phyloP scores from a whole-genome alignment of 2,113 vertebrate genomes.

The Puntigrus tetrazona region DNA sequence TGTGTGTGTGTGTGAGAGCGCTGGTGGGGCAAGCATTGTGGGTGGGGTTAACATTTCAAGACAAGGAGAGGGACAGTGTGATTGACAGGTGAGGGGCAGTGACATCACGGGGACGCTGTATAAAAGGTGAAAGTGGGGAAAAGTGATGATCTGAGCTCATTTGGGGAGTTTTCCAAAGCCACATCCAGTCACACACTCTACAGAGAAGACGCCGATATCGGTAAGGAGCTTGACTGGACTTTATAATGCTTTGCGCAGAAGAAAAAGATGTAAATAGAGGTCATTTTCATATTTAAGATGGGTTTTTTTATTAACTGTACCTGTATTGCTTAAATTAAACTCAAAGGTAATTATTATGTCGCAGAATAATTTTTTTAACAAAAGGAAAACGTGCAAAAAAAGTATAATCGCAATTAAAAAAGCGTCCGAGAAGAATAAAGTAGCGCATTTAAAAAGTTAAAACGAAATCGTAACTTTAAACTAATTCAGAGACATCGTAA shows the following conservation, averaged over 20 bases:
- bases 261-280: too few relatives aligned
- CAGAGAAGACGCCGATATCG: background rate
- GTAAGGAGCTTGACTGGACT: background rate
- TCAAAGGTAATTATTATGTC: too few relatives aligned
- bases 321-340: background rate
- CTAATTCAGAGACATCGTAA: too few relatives aligned
- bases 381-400: background rate
- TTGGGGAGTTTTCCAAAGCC: conserved; percentile 47
- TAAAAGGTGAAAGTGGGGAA: conserved; percentile 66
- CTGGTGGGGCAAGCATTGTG: conserved; percentile 41
- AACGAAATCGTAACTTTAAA: too few relatives aligned
- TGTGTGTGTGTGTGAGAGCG: conserved; percentile 3
- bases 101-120: conserved; percentile 56
- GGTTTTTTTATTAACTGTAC: background rate
- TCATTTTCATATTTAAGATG: background rate
- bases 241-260: background rate
- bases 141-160: conserved; percentile 34
- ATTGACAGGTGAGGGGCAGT: conserved; percentile 52
- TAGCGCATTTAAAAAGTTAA: background rate
- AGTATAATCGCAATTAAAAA: background rate
- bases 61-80: conserved; percentile 53
- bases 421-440: background rate
- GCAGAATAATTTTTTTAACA: background rate
- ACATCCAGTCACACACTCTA: background rate
- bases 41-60: conserved; percentile 55